These are phyloP conservation scores for Thalassophryne amazonica DNA, from an alignment of 2,797 vertebrate genomes.

Conservation along the genomic window DNA sequence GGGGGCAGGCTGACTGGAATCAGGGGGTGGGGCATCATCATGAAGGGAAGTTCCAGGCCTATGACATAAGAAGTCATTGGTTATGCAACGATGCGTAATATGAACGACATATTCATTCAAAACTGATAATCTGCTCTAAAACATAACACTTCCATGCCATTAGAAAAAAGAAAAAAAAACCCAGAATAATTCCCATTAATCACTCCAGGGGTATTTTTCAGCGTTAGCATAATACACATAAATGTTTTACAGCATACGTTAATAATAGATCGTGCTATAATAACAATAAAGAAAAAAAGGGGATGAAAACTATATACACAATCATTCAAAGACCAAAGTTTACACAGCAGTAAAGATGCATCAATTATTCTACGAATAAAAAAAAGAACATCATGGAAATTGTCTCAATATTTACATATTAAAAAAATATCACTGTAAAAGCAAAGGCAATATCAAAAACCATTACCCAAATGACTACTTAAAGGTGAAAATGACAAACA, in stretches of 20 bases:
- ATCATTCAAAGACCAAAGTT: slow-evolving; percentile 69
- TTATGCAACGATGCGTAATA: slow-evolving; percentile 66
- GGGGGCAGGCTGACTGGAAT: slow-evolving; percentile 99
- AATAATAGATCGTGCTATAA: slow-evolving; percentile 73
- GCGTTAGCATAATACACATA: slow-evolving; percentile 69
- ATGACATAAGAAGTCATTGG: slow-evolving; percentile 57
- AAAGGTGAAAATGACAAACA: slow-evolving; percentile 78
- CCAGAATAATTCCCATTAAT: slow-evolving; percentile 60
- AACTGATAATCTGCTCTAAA: slow-evolving; percentile 43
- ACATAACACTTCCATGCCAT: slow-evolving; percentile 40
- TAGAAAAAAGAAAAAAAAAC: slow-evolving; percentile 28
- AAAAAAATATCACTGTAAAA: slow-evolving; percentile 69
- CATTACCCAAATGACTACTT: slow-evolving; percentile 79
- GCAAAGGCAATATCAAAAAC: slow-evolving; percentile 71
- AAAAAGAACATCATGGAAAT: slow-evolving; percentile 80
- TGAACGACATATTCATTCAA: slow-evolving; percentile 47
- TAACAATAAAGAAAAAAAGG: slow-evolving; percentile 67
- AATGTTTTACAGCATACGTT: slow-evolving; percentile 75
- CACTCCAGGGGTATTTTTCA: slow-evolving; percentile 50
- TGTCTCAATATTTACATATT: slow-evolving; percentile 76
- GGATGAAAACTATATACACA: slow-evolving; percentile 67
- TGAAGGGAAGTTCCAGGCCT: slow-evolving; percentile 99
- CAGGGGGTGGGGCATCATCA: slow-evolving; percentile 99
- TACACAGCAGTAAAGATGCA: slow-evolving; percentile 72
- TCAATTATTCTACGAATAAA: slow-evolving; percentile 72